Conservation (phyloP, 2,797 vertebrate species). For the Bradypus variegatus region DNA sequence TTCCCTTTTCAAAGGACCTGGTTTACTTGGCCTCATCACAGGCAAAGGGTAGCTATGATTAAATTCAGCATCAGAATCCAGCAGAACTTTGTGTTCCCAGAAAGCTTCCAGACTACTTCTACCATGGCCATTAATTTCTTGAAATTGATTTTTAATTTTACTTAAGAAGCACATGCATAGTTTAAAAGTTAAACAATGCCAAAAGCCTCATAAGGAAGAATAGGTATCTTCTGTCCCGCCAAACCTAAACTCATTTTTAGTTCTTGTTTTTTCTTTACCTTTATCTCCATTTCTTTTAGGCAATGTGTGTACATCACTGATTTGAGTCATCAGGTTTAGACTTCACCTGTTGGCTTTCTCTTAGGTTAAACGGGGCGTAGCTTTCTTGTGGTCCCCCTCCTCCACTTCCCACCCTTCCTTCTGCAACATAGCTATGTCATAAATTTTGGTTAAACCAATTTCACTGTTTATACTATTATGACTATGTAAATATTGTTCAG, state of each 20-base stretch:
- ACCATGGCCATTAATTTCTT: background rate
- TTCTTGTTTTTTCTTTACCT: background rate
- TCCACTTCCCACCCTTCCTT: background rate
- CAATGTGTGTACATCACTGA: background rate
- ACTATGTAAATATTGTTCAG: background rate
- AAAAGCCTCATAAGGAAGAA: background rate
- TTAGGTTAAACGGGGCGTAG: background rate
- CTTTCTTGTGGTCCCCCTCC: background rate
- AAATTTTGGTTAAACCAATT: conserved; percentile 39
- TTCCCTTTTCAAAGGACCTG: conserved; percentile 1
- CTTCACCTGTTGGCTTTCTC: conserved; percentile 1
- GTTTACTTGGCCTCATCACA: background rate
- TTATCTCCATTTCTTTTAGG: background rate
- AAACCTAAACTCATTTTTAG: background rate
- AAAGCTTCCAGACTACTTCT: conserved; percentile 1
- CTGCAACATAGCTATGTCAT: background rate
- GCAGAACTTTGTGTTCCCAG: background rate
- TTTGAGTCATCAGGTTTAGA: background rate
- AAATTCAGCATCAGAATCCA: background rate
- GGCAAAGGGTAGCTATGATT: background rate
- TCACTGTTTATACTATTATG: conserved; percentile 3
- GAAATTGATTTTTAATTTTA: conserved; percentile 30
- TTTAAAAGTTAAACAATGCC: background rate
- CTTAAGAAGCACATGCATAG: background rate
- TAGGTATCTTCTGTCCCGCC: background rate